These are phyloP conservation scores for Dendronephthya gigantea DNA, from an alignment of 64 coral and sea anemone species.

Conservation along the genomic window DNA sequence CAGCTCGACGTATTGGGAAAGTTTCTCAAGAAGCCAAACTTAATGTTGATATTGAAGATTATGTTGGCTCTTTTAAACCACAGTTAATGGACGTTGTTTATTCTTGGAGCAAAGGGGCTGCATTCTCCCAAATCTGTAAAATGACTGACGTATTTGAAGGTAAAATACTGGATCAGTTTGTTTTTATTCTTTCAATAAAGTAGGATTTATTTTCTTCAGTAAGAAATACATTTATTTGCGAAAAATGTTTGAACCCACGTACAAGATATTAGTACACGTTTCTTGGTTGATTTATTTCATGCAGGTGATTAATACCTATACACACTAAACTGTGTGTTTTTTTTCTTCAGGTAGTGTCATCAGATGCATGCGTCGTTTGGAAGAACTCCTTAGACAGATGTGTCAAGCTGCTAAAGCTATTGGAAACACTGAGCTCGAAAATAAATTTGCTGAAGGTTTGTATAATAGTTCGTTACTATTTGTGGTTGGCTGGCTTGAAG, in stretches of 20 bases:
- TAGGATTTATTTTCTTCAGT: background rate
- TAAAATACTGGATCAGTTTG: background rate
- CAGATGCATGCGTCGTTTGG: constrained; percentile 71
- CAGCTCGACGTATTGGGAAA: constrained; percentile 92
- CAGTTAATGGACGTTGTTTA: constrained; percentile 95
- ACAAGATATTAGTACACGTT: too few relatives aligned
- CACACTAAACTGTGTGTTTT: background rate
- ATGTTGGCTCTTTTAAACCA: constrained; percentile 75
- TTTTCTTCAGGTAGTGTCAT: constrained; percentile 61
- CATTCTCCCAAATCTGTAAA: constrained; percentile 88
- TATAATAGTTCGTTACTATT: background rate
- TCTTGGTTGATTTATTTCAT: too few relatives aligned
- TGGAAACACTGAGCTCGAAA: constrained; percentile 93
- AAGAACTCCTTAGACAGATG: constrained; percentile 90
- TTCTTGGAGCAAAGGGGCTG: constrained; percentile 83
- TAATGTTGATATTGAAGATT: constrained; percentile 76
- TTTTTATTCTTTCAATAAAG: background rate
- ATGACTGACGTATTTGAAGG: constrained; percentile 92
- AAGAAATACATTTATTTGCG: too few relatives aligned
- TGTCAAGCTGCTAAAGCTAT: constrained; percentile 97
- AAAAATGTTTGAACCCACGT: too few relatives aligned
- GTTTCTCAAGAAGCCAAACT: constrained; percentile 98
- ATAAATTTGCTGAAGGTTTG: constrained; percentile 95
- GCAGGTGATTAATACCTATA: too few relatives aligned
- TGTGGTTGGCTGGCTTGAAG: too few relatives aligned